phyloP scores from a whole-genome alignment of 1,140 invertebrate genomes.

The Eumaeus atala region DNA sequence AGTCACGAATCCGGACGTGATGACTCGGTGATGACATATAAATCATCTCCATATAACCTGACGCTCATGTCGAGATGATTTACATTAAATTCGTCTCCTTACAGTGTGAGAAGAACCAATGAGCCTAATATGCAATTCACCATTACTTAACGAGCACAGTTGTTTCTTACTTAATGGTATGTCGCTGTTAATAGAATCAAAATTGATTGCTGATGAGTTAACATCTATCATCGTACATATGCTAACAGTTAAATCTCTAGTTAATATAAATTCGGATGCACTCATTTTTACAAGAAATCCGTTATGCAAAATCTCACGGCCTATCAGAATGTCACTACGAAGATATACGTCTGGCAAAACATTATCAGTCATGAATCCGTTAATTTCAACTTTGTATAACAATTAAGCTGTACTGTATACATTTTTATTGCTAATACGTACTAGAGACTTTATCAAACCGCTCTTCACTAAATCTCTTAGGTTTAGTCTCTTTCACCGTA shows the following conservation, averaged over 20 bases:
- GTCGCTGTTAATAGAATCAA: neutral
- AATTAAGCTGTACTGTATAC: no score
- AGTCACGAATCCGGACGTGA: conserved; percentile 5
- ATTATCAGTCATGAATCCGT: no score
- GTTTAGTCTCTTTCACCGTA: conserved; percentile 28
- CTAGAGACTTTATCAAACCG: conserved; percentile 22
- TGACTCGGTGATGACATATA: conserved; percentile 45
- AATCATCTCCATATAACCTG: conserved; percentile 66
- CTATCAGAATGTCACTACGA: conserved; percentile 12
- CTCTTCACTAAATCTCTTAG: conserved; percentile 20
- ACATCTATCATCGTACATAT: neutral
- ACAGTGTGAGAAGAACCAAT: conserved; percentile 12
- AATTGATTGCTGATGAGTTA: no score
- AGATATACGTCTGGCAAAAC: conserved; percentile 6
- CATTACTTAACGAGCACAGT: conserved; percentile 18
- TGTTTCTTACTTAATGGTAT: neutral
- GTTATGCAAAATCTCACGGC: conserved; percentile 8
- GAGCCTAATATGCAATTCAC: conserved; percentile 23
- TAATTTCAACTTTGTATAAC: no score
- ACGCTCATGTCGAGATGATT: conserved; percentile 31
- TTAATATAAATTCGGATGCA: neutral
- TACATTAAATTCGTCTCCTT: conserved; percentile 27
- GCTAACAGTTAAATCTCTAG: neutral
- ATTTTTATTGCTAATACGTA: conserved; percentile 4
- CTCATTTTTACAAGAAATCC: conserved; percentile 8